Evolutionary conservation across 2,797 vertebrate species (phyloP).

Genomic region (Poliocrania exsul): DNA sequence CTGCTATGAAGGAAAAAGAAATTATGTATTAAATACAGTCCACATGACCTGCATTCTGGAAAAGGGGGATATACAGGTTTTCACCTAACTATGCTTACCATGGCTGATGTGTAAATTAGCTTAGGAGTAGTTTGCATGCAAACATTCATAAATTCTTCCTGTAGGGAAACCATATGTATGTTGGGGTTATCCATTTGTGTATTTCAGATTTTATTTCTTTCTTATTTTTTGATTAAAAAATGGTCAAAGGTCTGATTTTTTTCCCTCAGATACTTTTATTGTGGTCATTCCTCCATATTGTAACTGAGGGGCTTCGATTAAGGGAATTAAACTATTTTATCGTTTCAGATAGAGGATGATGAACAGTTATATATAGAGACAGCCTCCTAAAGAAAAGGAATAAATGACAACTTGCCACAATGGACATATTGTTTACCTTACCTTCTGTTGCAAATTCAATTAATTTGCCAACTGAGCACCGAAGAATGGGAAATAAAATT

Average conservation of each 20-base stretch:
- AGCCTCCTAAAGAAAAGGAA: not conserved
- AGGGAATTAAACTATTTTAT: not conserved
- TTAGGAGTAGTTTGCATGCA: not conserved
- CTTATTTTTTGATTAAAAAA: not conserved
- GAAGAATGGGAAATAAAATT: not conserved
- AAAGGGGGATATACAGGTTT: not conserved
- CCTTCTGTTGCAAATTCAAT: not conserved
- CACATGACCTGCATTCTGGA: not conserved
- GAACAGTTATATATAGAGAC: not conserved
- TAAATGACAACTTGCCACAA: not conserved
- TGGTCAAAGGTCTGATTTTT: not conserved
- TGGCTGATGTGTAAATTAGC: not conserved
- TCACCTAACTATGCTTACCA: not conserved
- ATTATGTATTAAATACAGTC: not conserved
- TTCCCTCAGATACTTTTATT: not conserved
- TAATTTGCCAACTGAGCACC: not conserved
- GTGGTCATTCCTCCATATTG: not conserved
- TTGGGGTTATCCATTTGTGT: not conserved
- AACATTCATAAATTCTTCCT: not conserved
- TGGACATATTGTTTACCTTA: not conserved
- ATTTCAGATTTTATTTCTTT: not conserved
- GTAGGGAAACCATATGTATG: not conserved
- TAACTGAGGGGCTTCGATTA: not conserved
- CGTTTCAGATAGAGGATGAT: not conserved
- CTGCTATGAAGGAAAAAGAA: not conserved